phyloP scores from a whole-genome alignment of 2,888 invertebrate species.

The Chrysodeixis includens region DNA sequence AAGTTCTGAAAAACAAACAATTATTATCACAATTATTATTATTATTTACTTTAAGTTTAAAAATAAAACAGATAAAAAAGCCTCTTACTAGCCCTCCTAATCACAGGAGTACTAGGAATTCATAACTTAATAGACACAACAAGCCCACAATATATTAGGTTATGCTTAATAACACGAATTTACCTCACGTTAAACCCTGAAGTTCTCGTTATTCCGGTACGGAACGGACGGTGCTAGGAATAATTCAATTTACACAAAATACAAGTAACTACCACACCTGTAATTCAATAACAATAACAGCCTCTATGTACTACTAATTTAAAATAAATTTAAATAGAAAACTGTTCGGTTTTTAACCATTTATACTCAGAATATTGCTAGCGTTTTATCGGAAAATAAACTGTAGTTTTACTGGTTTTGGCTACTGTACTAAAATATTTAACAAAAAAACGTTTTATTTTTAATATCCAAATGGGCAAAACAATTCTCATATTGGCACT shows the following conservation, averaged over 20 bases:
- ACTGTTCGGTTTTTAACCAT: constrained; percentile 14
- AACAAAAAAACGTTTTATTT: no score
- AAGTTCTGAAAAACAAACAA: no score
- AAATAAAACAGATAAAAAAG: no score
- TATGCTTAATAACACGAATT: constrained; percentile 10
- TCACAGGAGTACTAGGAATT: not conserved
- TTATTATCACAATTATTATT: no score
- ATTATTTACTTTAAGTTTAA: no score
- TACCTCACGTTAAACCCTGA: constrained; percentile 20
- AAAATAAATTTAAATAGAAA: constrained; percentile 29
- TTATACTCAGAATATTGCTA: no score
- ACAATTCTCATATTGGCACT: no score
- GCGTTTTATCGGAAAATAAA: no score
- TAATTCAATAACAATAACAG: constrained; percentile 42
- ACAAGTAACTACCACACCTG: constrained; percentile 22
- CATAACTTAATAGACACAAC: not conserved
- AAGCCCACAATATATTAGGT: not conserved
- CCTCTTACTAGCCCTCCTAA: no score
- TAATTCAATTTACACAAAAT: constrained; percentile 38
- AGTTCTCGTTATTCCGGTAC: constrained; percentile 31
- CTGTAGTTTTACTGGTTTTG: no score
- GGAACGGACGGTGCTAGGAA: constrained; percentile 25
- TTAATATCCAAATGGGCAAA: no score
- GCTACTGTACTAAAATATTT: no score
- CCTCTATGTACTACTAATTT: constrained; percentile 24